Evolutionary conservation across 2,113 vertebrate species (phyloP), one percentile per base, ranked within the genome.

Genomic region (Indicator maculatus): DNA sequence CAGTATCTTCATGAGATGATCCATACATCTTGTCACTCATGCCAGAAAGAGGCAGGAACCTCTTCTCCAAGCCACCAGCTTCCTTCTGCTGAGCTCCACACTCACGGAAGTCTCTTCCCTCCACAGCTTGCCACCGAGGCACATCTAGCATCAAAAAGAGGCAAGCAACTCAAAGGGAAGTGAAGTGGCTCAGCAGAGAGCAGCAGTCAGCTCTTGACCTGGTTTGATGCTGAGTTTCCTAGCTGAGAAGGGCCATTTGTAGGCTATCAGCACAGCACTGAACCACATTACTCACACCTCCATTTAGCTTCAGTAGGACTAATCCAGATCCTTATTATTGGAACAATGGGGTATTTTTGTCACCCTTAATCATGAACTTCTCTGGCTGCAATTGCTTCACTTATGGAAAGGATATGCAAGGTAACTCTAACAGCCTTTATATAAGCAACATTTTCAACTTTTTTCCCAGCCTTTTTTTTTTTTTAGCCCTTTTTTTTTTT

Each of bases 331-430:
- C 89, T 95, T 89, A 88, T 94, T 73, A 85, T n/a, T 66, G 41
- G 87, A 94, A 94, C 84, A 93, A 91, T 88, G 82, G 91, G 73
- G 4, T 87, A 93, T 95, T 95, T 95, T 93, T 95, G 88, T 86
- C 90, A 88, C 11, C 58, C 83, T 94, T 95, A 96, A 93, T 93
- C 89, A 93, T 88, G 75, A 94, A 95, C 77, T 90, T 82, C 81
- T 71, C 88, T 80, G 73, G 33, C 83, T 94, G 76, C 0, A 0
- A 78, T 88, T 66, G 64, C 80, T 83, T 81, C 1, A 0, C 61
- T 91, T 80, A 79, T 26, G 64, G 67, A 79, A 90, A 88, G 86
- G 69, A 71, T 69, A 47, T 69, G 52, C 26, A 56, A 47, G 66
- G 89, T 81, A 77, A 66, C 53, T 81, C 21, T 50, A 81, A 77